Evolutionary conservation across 2,113 vertebrate species (phyloP).

Genomic region (Aptenodytes patagonicus): DNA sequence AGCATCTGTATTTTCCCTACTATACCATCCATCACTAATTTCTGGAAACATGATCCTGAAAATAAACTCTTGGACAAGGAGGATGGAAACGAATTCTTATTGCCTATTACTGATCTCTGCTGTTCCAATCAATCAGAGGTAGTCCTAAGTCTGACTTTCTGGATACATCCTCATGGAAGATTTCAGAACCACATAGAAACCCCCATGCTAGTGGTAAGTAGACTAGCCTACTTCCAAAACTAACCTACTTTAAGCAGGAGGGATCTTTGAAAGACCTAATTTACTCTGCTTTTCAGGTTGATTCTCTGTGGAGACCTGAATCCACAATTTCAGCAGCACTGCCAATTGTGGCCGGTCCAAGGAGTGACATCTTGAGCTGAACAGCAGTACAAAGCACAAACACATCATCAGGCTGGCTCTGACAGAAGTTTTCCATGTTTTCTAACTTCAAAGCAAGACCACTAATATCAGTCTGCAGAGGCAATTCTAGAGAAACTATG

Average conservation of each 20-base stretch:
- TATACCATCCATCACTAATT: background rate
- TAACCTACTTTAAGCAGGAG: background rate
- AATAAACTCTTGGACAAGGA: background rate
- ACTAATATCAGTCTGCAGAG: slow-evolving; percentile 24
- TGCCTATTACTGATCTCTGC: background rate
- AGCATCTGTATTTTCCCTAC: background rate
- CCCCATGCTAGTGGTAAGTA: background rate
- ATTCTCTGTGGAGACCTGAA: background rate
- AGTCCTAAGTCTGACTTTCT: background rate
- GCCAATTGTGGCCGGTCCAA: background rate
- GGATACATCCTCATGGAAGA: background rate
- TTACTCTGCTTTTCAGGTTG: background rate
- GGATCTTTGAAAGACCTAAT: background rate
- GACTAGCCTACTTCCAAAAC: background rate
- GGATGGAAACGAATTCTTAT: background rate
- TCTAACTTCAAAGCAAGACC: slow-evolving; percentile 43
- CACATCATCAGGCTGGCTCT: slow-evolving; percentile 20
- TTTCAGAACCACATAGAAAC: background rate
- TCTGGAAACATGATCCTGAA: background rate
- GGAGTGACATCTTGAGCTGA: background rate
- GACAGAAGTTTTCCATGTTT: slow-evolving; percentile 50
- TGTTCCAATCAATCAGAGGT: background rate
- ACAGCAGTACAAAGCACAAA: background rate
- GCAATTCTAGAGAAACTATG: slow-evolving; percentile 5
- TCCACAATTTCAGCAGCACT: background rate